Conservation (phyloP, 2,888 invertebrate species). For the Leptinotarsa tumamoca region DNA sequence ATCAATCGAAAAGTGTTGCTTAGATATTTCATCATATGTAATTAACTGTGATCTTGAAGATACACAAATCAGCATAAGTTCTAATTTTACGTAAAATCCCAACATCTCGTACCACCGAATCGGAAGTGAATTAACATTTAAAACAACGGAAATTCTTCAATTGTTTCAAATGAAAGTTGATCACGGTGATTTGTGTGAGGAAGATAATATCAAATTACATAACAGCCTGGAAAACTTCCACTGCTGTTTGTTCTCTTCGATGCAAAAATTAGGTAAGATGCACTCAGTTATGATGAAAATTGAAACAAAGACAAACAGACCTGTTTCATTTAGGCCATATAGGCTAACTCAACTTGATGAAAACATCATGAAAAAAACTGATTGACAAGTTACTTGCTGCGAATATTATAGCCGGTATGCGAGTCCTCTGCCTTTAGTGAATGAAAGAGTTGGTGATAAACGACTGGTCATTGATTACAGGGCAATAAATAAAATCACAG, state of each 20-base stretch:
- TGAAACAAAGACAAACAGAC: background rate
- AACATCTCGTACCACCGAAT: background rate
- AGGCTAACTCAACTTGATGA: background rate
- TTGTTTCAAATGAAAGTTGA: background rate
- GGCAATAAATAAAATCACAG: background rate
- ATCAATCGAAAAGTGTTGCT: too few species aligned
- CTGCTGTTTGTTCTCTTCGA: background rate
- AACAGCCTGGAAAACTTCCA: background rate
- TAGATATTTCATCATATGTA: too few species aligned
- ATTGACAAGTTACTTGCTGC: background rate
- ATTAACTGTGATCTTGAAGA: background rate
- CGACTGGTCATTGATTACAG: background rate
- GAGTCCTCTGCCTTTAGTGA: background rate
- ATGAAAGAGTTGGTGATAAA: background rate
- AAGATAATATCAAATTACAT: background rate
- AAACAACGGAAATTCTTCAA: background rate
- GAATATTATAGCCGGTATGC: background rate
- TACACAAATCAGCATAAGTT: background rate
- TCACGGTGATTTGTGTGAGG: background rate
- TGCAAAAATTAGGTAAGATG: background rate
- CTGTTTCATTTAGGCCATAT: background rate
- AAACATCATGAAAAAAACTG: background rate
- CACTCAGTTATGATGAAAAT: background rate
- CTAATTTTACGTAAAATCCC: background rate
- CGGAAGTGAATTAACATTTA: background rate